phyloP scores from a whole-genome alignment of 1,140 invertebrate species.

The Galleria mellonella region DNA sequence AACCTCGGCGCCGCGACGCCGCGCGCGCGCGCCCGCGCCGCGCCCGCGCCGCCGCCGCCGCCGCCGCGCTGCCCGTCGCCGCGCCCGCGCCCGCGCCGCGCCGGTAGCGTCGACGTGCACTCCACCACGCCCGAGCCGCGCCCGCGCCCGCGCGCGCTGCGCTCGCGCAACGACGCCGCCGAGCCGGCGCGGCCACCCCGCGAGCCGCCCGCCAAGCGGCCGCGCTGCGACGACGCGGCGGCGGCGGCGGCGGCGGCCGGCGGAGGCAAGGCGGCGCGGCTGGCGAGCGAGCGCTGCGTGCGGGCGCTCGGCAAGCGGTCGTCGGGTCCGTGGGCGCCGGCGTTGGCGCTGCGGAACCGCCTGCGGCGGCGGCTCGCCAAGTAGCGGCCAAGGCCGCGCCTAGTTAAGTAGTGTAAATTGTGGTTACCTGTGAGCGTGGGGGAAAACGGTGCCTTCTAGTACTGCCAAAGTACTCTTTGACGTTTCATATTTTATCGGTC shows the following conservation, averaged over 20 bases:
- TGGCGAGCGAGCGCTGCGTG: constrained; percentile 19
- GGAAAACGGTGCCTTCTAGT: constrained; percentile 49
- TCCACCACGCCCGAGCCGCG: background rate
- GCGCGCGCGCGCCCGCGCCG: constrained; percentile 17
- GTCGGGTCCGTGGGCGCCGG: constrained; percentile 45
- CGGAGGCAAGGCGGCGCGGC: background rate
- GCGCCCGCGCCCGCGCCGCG: constrained; percentile 37
- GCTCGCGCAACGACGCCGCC: constrained; percentile 27
- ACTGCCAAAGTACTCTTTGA: constrained; percentile 50
- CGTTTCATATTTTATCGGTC: constrained; percentile 25
- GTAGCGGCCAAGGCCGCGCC: constrained; percentile 21
- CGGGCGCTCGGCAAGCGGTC: constrained; percentile 38
- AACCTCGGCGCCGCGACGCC: constrained; percentile 12
- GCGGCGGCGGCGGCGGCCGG: constrained; percentile 2
- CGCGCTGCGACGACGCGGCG: constrained; percentile 9
- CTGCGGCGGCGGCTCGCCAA: constrained; percentile 51
- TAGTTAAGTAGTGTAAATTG: constrained; percentile 9
- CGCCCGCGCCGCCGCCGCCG: constrained; percentile 39
- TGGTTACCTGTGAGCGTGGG: constrained; percentile 30
- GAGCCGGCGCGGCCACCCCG: constrained; percentile 17
- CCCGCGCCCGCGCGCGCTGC: constrained; percentile 21
- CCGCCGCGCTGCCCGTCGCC: constrained; percentile 33
- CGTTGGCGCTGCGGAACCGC: constrained; percentile 49
- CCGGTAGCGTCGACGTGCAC: background rate
- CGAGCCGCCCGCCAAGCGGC: constrained; percentile 7